These are phyloP conservation scores for Leptosomus discolor DNA, from an alignment of 2,113 vertebrate genomes.

Conservation along the genomic window DNA sequence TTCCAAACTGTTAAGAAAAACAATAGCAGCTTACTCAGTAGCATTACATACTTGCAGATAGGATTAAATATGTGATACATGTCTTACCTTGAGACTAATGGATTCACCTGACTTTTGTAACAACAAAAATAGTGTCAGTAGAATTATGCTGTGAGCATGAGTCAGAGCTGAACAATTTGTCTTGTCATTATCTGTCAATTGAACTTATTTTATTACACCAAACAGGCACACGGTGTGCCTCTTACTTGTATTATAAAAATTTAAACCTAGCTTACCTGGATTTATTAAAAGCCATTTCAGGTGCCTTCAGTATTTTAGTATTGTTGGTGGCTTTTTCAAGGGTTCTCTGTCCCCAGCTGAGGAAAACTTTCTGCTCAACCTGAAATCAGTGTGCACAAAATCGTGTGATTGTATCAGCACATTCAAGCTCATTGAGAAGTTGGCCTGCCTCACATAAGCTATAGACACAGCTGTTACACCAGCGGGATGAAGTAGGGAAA, in stretches of 20 bases:
- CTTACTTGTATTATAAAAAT: not conserved
- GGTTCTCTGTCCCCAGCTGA: not conserved
- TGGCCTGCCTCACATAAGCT: not conserved
- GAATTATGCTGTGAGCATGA: not conserved
- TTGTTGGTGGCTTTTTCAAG: not conserved
- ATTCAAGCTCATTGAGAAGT: not conserved
- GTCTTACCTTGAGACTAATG: not conserved
- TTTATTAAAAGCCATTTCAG: not conserved
- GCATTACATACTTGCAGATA: not conserved
- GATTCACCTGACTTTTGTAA: not conserved
- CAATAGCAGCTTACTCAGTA: not conserved
- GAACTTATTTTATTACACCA: not conserved
- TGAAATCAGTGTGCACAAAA: not conserved
- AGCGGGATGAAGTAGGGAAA: slow-evolving; percentile 2
- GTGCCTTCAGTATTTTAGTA: not conserved
- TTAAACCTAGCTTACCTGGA: not conserved
- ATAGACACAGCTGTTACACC: slow-evolving; percentile 20
- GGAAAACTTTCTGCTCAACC: not conserved
- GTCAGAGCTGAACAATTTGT: not conserved
- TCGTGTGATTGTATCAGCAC: fast-evolving
- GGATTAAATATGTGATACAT: not conserved
- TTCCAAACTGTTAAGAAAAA: not conserved
- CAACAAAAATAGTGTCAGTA: not conserved
- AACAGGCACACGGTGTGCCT: fast-evolving
- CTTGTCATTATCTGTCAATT: not conserved